Percentiles rank a stretch among this genome's conserved stretches.
These are phyloP conservation scores for Augochlora pura DNA, from an alignment of 1,140 invertebrate genomes.

Conservation along the genomic window DNA sequence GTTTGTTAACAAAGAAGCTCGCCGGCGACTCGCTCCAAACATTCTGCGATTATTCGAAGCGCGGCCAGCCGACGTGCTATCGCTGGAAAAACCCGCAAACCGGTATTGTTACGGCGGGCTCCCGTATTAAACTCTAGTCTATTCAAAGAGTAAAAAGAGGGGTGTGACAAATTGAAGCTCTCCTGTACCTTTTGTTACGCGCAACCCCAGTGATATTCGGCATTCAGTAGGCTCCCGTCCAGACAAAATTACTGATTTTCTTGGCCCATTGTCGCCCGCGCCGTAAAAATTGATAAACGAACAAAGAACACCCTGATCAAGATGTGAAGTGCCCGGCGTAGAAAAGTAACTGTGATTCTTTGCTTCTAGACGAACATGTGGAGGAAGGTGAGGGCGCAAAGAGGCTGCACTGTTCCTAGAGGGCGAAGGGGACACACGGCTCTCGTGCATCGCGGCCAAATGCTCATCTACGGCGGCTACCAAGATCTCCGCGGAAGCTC, in stretches of 20 bases:
- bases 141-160: slow-evolving; percentile 40
- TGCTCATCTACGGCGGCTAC: slow-evolving; percentile 95
- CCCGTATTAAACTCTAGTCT: slow-evolving; percentile 26
- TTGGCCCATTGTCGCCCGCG: not conserved
- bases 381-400: slow-evolving; percentile 84
- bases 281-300: not conserved
- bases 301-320: not conserved
- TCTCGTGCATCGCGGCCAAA: slow-evolving; percentile 87
- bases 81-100: not conserved
- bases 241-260: slow-evolving; percentile 5
- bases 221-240: not conserved
- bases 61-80: too few species aligned
- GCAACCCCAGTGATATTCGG: slow-evolving; percentile 19
- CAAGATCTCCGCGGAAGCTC: slow-evolving; percentile 92
- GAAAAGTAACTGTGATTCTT: not conserved
- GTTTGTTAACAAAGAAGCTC: not conserved
- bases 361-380: slow-evolving; percentile 83
- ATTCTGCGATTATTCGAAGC: not conserved
- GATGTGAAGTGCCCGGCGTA: not conserved
- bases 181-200: slow-evolving; percentile 62
- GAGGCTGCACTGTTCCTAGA: slow-evolving; percentile 84
- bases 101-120: slow-evolving; percentile 2
- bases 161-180: slow-evolving; percentile 62
- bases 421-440: slow-evolving; percentile 92
- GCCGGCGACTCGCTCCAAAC: not conserved